These are phyloP conservation scores for Callyntrura guangdongensis DNA, from an alignment of 2,888 invertebrate genomes.

Conservation along the genomic window DNA sequence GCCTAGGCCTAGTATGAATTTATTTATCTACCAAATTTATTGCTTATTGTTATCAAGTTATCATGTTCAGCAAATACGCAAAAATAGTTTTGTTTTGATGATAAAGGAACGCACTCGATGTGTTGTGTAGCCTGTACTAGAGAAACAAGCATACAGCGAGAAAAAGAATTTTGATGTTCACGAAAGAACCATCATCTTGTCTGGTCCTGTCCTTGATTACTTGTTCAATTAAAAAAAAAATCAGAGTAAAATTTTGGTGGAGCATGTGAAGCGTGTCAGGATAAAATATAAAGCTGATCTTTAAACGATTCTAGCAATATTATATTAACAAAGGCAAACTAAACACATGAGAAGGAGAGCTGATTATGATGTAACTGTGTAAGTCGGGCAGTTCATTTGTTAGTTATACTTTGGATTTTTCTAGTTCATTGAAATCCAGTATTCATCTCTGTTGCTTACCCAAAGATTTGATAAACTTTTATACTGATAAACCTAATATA, in stretches of 20 bases:
- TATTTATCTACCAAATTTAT: not conserved
- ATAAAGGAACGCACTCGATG: not conserved
- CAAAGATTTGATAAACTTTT: not conserved
- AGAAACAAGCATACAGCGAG: not conserved
- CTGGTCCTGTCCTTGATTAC: constrained; percentile 62
- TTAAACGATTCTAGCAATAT: not conserved
- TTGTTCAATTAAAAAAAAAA: constrained; percentile 71
- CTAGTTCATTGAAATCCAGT: constrained; percentile 66
- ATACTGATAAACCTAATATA: not conserved
- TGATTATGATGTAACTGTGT: not conserved
- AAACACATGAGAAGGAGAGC: not conserved
- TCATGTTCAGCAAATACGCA: not conserved
- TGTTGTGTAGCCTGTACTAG: not conserved
- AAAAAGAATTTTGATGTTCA: constrained; percentile 31
- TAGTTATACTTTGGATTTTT: constrained; percentile 19
- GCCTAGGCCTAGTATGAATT: not conserved
- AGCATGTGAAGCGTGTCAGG: not conserved
- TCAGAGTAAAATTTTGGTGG: constrained; percentile 29
- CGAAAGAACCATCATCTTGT: constrained; percentile 30
- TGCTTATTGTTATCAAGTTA: not conserved
- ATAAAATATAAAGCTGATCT: constrained; percentile 23
- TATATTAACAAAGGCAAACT: not conserved
- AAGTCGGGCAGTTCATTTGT: constrained; percentile 10
- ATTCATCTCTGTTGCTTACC: not conserved
- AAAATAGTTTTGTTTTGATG: constrained; percentile 31